Evolutionary conservation across 1,140 invertebrate species (phyloP).

Genomic region (Hycleus cichorii): DNA sequence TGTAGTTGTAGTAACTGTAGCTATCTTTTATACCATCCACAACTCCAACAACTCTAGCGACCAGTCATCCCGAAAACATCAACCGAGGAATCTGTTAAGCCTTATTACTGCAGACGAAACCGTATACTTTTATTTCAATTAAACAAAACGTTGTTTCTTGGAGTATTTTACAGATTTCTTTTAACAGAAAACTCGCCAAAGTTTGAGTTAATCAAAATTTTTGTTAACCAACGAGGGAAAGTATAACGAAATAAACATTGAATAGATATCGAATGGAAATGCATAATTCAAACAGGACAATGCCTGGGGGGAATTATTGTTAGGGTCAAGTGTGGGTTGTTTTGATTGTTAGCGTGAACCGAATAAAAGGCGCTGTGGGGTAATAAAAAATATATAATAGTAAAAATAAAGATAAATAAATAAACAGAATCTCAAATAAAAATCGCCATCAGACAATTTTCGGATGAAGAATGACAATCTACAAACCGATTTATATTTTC

Average conservation of each 20-base stretch:
- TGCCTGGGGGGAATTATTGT: neutral
- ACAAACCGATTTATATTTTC: conserved; percentile 33
- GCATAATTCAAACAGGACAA: conserved; percentile 11
- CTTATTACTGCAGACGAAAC: conserved; percentile 3
- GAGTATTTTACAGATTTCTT: too few relatives aligned
- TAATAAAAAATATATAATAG: conserved; percentile 8
- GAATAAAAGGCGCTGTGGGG: conserved; percentile 1
- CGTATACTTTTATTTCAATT: conserved; percentile 12
- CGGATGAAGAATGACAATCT: conserved; percentile 25
- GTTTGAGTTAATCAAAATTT: too few relatives aligned
- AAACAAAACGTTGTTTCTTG: neutral
- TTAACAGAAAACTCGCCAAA: too few relatives aligned
- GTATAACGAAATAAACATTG: neutral
- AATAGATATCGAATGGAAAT: conserved; percentile 8
- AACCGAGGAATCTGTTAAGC: conserved; percentile 10
- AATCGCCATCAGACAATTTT: conserved; percentile 4
- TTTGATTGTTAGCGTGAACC: conserved; percentile 9
- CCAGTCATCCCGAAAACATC: too few relatives aligned
- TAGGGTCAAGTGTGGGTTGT: conserved; percentile 1
- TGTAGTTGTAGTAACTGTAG: neutral
- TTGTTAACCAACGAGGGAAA: too few relatives aligned
- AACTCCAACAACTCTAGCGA: too few relatives aligned
- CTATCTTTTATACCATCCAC: too few relatives aligned
- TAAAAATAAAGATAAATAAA: conserved; percentile 12
- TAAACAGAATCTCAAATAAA: conserved; percentile 7